Evolutionary conservation across 2,113 vertebrate species (phyloP).

Genomic region (Hiodon alosoides): DNA sequence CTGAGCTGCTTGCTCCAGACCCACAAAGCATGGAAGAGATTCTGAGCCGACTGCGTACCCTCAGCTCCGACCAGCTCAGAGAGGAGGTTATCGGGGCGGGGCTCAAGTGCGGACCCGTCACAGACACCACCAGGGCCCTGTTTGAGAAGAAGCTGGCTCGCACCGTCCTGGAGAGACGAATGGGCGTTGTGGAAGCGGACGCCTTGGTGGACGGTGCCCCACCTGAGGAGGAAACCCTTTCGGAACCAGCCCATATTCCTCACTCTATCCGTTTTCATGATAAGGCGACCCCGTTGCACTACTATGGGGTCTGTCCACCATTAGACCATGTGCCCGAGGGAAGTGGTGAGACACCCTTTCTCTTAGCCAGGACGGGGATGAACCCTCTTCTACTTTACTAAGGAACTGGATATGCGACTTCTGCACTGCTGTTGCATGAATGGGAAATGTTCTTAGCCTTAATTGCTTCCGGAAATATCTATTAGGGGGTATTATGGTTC

Average conservation of each 20-base stretch:
- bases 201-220: not conserved
- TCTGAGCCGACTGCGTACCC: not conserved
- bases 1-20: not conserved
- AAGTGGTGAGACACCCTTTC: not conserved
- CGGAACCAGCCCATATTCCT: not conserved
- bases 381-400: not conserved
- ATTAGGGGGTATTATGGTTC: too few species aligned
- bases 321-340: not conserved
- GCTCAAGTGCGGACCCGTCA: slow-evolving; percentile 12
- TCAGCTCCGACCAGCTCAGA: not conserved
- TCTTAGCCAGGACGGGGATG: not conserved
- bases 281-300: not conserved
- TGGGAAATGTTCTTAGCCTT: too few species aligned
- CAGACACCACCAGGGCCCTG: slow-evolving; percentile 11
- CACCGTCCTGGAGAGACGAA: not conserved
- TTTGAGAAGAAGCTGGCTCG: slow-evolving; percentile 7
- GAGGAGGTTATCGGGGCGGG: not conserved
- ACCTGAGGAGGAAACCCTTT: not conserved
- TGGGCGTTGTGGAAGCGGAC: not conserved
- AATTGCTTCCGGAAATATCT: too few species aligned
- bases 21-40: not conserved
- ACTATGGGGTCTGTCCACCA: not conserved
- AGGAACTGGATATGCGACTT: not conserved
- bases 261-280: not conserved
- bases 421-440: too few species aligned